Evolutionary conservation across 2,888 invertebrate species (phyloP), one percentile per base, ranked within the genome.

Genomic region (Eulithis prunata): DNA sequence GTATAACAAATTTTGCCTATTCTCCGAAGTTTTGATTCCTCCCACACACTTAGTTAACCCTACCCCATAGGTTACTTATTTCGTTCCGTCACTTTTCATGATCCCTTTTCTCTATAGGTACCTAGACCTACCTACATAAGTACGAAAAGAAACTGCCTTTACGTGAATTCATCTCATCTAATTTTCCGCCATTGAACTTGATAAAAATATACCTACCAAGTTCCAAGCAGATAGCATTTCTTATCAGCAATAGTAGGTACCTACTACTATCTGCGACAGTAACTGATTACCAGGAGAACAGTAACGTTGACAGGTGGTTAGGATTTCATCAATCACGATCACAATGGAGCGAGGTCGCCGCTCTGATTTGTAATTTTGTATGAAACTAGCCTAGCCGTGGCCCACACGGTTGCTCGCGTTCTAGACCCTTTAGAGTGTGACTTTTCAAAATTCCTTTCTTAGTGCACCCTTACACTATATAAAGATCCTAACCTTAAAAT

Each of bases 221-320:
- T 32, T 53, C 8, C 41, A 57, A 36, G 46, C 46, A 38, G 57
- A 43, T 47, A n/a, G 46, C 21, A 71, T 71, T 62, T 66, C 66
- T 54, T 61, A 62, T 66, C 66, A 51, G 11, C 41, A 45, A 59
- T 55, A 64, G 14, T 32, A 32, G 32, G 6, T 32, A 32, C 32
- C 32, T 32, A 5, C 32, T 32, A 28, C 45, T 66, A 61, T 55
- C 57, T 43, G 36, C 32, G 69, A 71, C 68, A 66, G 71, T 72
- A 66, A 72, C 68, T 63, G 72, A 72, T 72, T 65, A 58, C 64
- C 21, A 41, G 56, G 45, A 51, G 36, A 41, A 14, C 59, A 59
- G 52, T 41, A 54, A 56, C 14, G 46, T 57, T 67, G 62, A 21
- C 59, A 67, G 62, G 58, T 62, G 58, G 62, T 46, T 62, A 66